These are phyloP conservation scores for Idaea aversata DNA, from an alignment of 2,888 invertebrate genomes.

Conservation along the genomic window DNA sequence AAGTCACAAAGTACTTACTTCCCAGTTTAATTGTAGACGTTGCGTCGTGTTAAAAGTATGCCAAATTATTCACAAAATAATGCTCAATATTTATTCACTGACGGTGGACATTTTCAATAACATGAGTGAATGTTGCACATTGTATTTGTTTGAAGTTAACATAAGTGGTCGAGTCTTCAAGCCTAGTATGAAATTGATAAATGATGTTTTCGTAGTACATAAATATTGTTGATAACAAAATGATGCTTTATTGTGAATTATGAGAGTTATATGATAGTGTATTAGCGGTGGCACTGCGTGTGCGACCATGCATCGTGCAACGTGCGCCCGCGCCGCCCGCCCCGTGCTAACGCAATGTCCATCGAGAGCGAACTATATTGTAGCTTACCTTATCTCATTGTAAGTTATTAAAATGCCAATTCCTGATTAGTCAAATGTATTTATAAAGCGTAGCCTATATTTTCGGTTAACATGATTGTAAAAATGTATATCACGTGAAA, in stretches of 20 bases:
- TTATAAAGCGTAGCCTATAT: slow-evolving; percentile 64
- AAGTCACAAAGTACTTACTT: slow-evolving; percentile 62
- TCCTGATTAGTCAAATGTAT: slow-evolving; percentile 67
- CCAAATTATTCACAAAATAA: slow-evolving; percentile 54
- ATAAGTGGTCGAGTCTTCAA: slow-evolving; percentile 62
- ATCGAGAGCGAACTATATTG: slow-evolving; percentile 44
- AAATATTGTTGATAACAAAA: slow-evolving; percentile 64
- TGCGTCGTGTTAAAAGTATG: slow-evolving; percentile 43
- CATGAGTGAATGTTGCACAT: slow-evolving; percentile 64
- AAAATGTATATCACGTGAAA: slow-evolving; percentile 64
- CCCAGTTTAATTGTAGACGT: slow-evolving; percentile 32
- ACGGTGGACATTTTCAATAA: slow-evolving; percentile 39
- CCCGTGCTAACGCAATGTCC: slow-evolving; percentile 33
- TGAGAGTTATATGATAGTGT: slow-evolving; percentile 65
- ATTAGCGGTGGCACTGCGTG: slow-evolving; percentile 53
- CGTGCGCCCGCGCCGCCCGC: slow-evolving; percentile 38
- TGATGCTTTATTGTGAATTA: slow-evolving; percentile 65
- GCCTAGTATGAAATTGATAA: slow-evolving; percentile 67
- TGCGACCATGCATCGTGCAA: slow-evolving; percentile 64
- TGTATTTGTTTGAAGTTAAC: slow-evolving; percentile 52
- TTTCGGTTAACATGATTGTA: slow-evolving; percentile 63
- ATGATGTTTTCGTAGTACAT: slow-evolving; percentile 67
- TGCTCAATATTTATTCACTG: slow-evolving; percentile 59
- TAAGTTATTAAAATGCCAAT: slow-evolving; percentile 61
- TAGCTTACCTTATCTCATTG: slow-evolving; percentile 64